Conservation (phyloP, 2,888 invertebrate genomes). For the Tyria jacobaeae region DNA sequence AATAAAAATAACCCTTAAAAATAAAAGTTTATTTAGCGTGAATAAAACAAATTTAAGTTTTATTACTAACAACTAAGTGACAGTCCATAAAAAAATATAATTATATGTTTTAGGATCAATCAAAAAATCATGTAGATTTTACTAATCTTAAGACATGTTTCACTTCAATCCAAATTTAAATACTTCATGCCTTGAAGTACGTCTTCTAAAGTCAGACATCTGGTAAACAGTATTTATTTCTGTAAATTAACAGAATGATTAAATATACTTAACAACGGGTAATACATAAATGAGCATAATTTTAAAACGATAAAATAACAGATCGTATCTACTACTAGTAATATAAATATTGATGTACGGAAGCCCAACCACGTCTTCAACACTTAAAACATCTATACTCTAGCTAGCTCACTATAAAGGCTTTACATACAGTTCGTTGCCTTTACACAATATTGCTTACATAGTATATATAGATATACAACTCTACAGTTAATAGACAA, state of each 20-base stretch:
- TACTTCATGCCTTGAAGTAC: not conserved
- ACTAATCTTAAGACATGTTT: not conserved
- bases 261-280: conserved; percentile 2
- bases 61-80: conserved; percentile 14
- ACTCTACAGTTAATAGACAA: not conserved
- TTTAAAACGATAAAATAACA: not conserved
- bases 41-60: conserved; percentile 20
- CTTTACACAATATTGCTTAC: not conserved
- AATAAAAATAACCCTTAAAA: conserved; percentile 30
- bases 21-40: conserved; percentile 37
- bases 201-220: conserved; percentile 19
- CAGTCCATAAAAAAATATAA: not conserved
- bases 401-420: not conserved
- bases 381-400: not conserved
- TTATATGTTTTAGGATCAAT: too few relatives aligned
- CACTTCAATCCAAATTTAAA: not conserved
- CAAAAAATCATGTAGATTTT: too few relatives aligned
- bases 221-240: conserved; percentile 18
- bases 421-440: not conserved
- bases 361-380: not conserved
- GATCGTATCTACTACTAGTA: not conserved
- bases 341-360: not conserved
- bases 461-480: conserved; percentile 3
- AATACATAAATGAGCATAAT: not conserved
- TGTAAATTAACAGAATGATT: conserved; percentile 33